Evolutionary conservation across 2,888 invertebrate species (phyloP), one percentile per base, ranked within the genome.

Genomic region (Epinotia brunnichana): DNA sequence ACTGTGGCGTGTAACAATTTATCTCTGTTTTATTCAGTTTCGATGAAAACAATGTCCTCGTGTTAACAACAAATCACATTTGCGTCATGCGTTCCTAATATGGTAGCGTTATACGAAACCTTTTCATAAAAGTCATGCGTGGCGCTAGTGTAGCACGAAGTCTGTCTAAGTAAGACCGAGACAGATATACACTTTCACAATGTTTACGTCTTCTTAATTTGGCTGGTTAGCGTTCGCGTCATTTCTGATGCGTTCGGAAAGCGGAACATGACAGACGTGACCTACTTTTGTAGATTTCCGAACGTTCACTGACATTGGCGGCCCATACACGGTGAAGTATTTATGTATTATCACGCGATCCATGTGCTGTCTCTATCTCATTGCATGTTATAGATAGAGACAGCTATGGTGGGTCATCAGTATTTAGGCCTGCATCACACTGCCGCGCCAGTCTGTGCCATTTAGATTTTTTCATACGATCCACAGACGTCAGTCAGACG

Each of bases 41-140:
- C 51, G 69, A 54, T 54, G 64, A 69, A 64, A 69, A 73, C 69
- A 69, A 69, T 54, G 53, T 21, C 21, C 69, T 64, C 59, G 54
- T 48, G 57, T 39, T 39, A 70, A 56, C 59, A 68, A 59, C 70
- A 64, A 70, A 57, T 48, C 19, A 15, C 21, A 15, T 29, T 61
- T 68, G 39, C 56, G 68, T 70, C 70, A 62, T 51, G 35, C 39
- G 24, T 21, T 66, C 61, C 29, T 21, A 44, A 60, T 21, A 61
- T 48, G 29, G 35, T 44, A 56, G 39, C 54, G 29, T 54, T 15
- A 71, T 44, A 54, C 35, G 35, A 51, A 59, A 21, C 29, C 2
- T 48, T 60, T 35, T 29, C 10, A 44, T 19, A 29, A n/a, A n/a
- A 39, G 17, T 39, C 53, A 41, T 39, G 15, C 10, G 2, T 60